Evolutionary conservation across 2,888 invertebrate genomes (phyloP), one percentile per base, ranked within the genome.

Genomic region (Caenorhabditis panamensis): DNA sequence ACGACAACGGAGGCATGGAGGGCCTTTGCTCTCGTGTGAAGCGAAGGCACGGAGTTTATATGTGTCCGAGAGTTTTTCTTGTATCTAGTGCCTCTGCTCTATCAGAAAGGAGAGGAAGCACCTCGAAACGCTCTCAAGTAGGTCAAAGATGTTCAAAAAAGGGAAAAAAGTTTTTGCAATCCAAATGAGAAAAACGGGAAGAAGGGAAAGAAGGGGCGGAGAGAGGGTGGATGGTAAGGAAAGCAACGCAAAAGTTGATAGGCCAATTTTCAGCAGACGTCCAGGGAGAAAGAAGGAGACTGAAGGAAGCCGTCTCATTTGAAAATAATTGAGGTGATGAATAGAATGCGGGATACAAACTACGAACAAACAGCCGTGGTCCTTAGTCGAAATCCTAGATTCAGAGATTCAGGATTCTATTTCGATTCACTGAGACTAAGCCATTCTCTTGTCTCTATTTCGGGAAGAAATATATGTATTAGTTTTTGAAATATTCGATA

Each of bases 31-130:
- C 44, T 26, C 58, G 63, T 31, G 73, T 66, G 61, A 75, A 24
- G 72, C 41, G 13, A 41, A 41, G 13, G 41, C 41, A 41, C 41
- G 64, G 47, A 73, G 75, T 66, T 73, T 75, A 66, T 75, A 75
- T 67, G 61, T 75, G 75, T 75, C 66, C 66, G 66, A 75, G 66
- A 66, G 66, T 66, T 66, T 73, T 75, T 75, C 75, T 75, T 75
- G 75, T 75, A 75, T 75, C 75, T 66, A 75, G 75, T 75, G 75
- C 66, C 61, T 61, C 28, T 26, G 75, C 59, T 66, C 66, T 75
- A 66, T 66, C 53, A 75, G 51, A 59, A 59, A 63, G 56, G 37
- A 66, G 64, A 66, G 51, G 18, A 31, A 63, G 63, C 59, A 63
- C 72, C 73, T 73, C 64, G 63, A 63, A 73, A 72, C 62, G 72